Conservation (phyloP, 2,113 vertebrate species). For the Petroica traversi region DNA sequence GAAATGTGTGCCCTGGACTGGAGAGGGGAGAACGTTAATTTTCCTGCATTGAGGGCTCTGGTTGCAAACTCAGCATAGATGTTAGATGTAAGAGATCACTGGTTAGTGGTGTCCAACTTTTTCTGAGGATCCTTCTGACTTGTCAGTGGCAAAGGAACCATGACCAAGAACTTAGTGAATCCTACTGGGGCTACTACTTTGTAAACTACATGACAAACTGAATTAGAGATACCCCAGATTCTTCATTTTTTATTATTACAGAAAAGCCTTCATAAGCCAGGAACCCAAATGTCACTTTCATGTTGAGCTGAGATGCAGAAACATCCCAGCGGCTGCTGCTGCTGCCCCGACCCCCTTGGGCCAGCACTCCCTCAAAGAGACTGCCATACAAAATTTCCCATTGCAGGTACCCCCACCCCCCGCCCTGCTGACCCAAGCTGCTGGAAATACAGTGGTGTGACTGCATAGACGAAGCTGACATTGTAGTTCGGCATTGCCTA, state of each 20-base stretch:
- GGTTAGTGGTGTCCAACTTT: neutral
- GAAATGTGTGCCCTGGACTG: neutral
- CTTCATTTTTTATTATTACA: neutral
- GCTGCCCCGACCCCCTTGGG: too few species aligned
- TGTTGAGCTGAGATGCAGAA: neutral
- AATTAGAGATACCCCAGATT: neutral
- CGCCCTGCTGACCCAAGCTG: fast-evolving
- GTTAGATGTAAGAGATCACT: neutral
- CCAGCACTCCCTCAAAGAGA: neutral
- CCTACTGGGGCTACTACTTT: neutral
- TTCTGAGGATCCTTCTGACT: neutral
- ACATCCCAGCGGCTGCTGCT: neutral
- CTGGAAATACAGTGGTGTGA: neutral
- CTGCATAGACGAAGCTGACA: neutral
- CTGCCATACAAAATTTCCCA: too few species aligned
- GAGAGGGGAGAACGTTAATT: neutral
- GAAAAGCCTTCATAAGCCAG: neutral
- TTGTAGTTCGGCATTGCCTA: neutral
- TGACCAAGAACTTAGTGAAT: neutral
- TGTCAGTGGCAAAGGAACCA: neutral
- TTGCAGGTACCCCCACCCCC: neutral
- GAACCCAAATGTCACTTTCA: neutral
- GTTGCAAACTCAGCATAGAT: neutral
- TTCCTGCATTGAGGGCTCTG: neutral
- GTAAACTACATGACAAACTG: neutral